Conservation (phyloP, 2,113 vertebrate species). For the Phodopus roborovskii region DNA sequence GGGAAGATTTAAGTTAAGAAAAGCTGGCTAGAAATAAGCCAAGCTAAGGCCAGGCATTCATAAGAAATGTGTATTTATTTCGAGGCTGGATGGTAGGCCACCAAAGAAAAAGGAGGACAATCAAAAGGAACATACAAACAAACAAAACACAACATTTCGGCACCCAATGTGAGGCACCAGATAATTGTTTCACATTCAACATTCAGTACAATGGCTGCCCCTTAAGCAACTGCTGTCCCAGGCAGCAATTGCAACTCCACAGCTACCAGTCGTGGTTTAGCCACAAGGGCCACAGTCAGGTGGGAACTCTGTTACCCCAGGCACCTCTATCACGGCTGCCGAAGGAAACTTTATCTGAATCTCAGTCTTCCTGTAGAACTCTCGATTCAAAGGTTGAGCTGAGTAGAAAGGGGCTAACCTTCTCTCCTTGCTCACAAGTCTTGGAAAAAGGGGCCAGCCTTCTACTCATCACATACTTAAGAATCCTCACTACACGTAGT, state of each 20-base stretch:
- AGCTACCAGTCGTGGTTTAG: neutral
- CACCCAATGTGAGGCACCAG: neutral
- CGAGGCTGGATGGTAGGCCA: no score
- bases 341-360: neutral
- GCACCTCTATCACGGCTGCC: neutral
- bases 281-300: neutral
- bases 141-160: neutral
- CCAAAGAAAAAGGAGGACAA: no score
- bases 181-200: neutral
- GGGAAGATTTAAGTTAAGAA: neutral
- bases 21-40: neutral
- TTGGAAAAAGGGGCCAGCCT: neutral
- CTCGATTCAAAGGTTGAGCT: neutral
- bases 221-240: neutral
- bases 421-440: neutral
- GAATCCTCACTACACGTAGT: neutral
- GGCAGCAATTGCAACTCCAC: neutral
- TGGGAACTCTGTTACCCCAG: neutral
- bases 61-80: neutral
- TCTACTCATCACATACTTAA: neutral
- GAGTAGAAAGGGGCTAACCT: neutral
- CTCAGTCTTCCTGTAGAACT: neutral
- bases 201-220: neutral
- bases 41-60: neutral
- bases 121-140: no score